These are phyloP conservation scores for Calypte anna DNA, from an alignment of 2,113 vertebrate genomes.

Conservation along the genomic window DNA sequence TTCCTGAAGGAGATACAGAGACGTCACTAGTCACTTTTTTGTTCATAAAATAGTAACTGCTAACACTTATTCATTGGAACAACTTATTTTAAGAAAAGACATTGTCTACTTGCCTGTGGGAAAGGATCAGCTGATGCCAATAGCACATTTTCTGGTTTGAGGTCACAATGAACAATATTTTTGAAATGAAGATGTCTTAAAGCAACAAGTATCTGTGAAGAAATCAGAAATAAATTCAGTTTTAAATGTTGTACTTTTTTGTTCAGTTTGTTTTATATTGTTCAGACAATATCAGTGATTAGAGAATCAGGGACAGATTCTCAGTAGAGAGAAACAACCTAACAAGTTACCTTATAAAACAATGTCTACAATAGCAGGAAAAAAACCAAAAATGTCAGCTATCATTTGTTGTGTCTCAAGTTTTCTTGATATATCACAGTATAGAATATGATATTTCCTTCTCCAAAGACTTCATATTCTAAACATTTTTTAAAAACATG, in stretches of 20 bases:
- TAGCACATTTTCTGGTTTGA: conserved; percentile 97
- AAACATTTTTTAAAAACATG: background rate
- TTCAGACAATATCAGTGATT: background rate
- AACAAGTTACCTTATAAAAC: background rate
- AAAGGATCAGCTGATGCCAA: conserved; percentile 93
- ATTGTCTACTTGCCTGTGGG: conserved; percentile 86
- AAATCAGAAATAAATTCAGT: conserved; percentile 19
- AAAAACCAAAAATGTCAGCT: background rate
- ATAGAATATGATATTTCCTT: background rate
- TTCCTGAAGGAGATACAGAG: background rate
- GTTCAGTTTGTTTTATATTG: background rate
- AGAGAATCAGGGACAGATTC: background rate
- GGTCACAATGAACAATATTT: conserved; percentile 98
- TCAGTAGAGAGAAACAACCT: background rate
- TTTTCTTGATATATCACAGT: background rate
- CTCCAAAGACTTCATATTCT: background rate
- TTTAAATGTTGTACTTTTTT: background rate
- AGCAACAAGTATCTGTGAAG: conserved; percentile 90
- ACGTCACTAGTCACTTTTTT: background rate
- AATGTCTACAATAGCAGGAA: background rate
- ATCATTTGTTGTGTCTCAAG: background rate
- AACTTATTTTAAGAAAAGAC: background rate
- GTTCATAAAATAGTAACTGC: background rate
- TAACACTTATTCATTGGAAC: background rate
- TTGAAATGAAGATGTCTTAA: conserved; percentile 98